Base-by-base conservation (phyloP, 2,797 vertebrate species). In the Cirrhinus mrigala region DNA sequence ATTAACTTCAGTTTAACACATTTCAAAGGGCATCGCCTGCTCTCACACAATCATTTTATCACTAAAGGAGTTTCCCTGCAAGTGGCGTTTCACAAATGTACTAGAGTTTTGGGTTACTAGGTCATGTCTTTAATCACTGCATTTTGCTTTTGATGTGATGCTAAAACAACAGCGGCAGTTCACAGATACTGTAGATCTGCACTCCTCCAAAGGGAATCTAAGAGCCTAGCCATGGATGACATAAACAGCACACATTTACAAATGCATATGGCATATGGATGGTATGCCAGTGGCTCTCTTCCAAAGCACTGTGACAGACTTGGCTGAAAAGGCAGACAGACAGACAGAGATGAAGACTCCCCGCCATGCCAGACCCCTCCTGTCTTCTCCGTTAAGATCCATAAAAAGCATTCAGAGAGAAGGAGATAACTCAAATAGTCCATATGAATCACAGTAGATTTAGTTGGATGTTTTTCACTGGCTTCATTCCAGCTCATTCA, bases 261-360 rank as follows among this genome's bases (percentile, higher is more conserved):
- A 60, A 77, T 79, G 70, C 60, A 86, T 82, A 66, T 14, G 78
- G 70, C 60, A 86, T 82, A 66, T 16, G 78, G 64, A 78, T 33
- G 69, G 87, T 89, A 79, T 75, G 15, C 87, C 80, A 85, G 9
- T 75, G 69, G 83, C 54, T 75, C 81, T 58, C 75, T 83, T 52
- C 74, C 74, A 48, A 75, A n/a, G 60, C 76, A 58, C 54, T 62
- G 58, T 66, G 46, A 70, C 78, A 89, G 81, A 87, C 88, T 86
- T 89, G 88, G 85, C 86, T 69, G 78, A 89, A 81, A 88, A 73
- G 85, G 81, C 68, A 85, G 79, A 86, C 56, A 84, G 81, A 80
- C 76, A 76, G 76, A 82, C 60, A 71, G 79, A 84, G 78, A 83
- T 73, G 77, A n/a, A 64, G 86, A 75, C 44, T 69, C 44, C 22